These are phyloP conservation scores for Ciconia stormi DNA, from an alignment of 2,113 vertebrate species.

Conservation along the genomic window DNA sequence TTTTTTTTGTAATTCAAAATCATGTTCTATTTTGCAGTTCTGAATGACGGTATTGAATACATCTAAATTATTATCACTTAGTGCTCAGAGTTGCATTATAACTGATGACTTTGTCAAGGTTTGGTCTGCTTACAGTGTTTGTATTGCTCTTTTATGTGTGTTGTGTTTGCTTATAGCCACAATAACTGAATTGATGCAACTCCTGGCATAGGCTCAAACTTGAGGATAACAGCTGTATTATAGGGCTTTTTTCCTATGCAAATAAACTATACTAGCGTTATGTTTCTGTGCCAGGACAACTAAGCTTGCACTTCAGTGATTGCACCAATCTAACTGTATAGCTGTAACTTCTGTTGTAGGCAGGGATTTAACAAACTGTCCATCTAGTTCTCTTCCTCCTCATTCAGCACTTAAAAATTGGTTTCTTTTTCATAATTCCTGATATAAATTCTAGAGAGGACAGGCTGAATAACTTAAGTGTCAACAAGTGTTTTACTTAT, in stretches of 20 bases:
- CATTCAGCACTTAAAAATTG: neutral
- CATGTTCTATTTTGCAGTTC: conserved; percentile 6
- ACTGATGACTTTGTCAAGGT: neutral
- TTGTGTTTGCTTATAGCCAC: neutral
- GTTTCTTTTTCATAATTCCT: neutral
- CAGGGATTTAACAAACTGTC: neutral
- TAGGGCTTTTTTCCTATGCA: neutral
- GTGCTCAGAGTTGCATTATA: neutral
- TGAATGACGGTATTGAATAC: neutral
- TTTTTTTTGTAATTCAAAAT: neutral
- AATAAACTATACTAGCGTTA: neutral
- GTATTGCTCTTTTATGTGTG: neutral
- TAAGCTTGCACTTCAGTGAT: neutral
- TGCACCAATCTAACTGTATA: neutral
- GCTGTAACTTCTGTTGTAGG: neutral
- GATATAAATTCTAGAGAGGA: neutral
- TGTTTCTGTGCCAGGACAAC: neutral
- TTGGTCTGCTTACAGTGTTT: neutral
- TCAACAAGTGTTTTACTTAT: too few species aligned
- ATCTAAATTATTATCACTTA: neutral
- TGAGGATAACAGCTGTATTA: neutral
- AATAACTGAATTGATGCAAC: neutral
- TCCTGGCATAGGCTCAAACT: neutral
- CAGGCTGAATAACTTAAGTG: neutral
- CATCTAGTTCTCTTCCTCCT: neutral